Evolutionary conservation across 2,797 vertebrate genomes (phyloP), one percentile per base, ranked within the genome.

Genomic region (Falco concolor): DNA sequence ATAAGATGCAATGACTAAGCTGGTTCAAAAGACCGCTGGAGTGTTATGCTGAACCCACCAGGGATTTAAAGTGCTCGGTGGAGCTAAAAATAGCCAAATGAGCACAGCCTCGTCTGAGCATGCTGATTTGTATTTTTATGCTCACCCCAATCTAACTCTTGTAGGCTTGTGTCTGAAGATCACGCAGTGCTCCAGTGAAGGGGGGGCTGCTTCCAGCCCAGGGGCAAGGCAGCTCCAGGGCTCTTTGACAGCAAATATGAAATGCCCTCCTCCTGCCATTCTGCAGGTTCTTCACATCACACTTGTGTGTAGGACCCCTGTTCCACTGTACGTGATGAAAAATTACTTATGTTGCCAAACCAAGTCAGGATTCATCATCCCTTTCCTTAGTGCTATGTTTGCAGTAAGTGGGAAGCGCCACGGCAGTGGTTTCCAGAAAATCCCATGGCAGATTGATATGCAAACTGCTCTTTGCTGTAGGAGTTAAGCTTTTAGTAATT

Each of bases 11-110:
- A 42, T 38, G 67, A 32, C 16, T 7, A 49, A 64, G 42, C 15
- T 1, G 5, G 54, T 59, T 52, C 2, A 6, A 57, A 45, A 70
- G 54, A 15, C 18, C 0, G 2, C 25, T 50, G 52, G 24, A 22
- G 30, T 40, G 78, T 38, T 64, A 14, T 1, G 64, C 34, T 57
- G 69, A 84, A 28, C 45, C 54, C 68, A 13, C 13, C 1, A 13
- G 84, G 90, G 67, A 22, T 53, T 64, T 64, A 13, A 54, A 81
- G 75, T 54, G 28, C 57, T 93, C 69, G 49, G 36, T n/a, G 63
- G 23, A 44, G 34, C 59, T 85, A 56, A 76, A 86, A 82, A 40
- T 45, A 82, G 53, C 32, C 40, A 6, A 4, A 64, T 5, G 52
- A 59, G 57, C 3, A 5, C 50, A 53, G 52, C 40, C 70, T 60